phyloP scores from a whole-genome alignment of 1,140 invertebrate genomes.

The Trachymyrmex septentrionalis region DNA sequence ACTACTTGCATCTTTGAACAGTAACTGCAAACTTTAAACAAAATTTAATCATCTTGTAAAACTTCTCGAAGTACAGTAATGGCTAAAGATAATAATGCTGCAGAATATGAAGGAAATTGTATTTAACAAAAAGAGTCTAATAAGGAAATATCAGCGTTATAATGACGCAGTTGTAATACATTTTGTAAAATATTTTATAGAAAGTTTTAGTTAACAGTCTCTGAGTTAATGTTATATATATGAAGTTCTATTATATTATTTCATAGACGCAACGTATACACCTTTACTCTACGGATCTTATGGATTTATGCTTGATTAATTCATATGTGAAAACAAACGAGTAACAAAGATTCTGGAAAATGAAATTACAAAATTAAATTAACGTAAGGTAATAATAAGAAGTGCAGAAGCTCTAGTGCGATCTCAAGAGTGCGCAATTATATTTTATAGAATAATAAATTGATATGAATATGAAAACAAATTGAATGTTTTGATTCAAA shows the following conservation, averaged over 20 bases:
- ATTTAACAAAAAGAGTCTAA: not conserved
- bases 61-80: not conserved
- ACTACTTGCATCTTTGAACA: not conserved
- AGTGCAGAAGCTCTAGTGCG: no score
- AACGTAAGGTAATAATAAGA: no score
- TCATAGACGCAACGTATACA: not conserved
- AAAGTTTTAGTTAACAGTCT: not conserved
- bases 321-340: not conserved
- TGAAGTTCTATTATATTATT: not conserved
- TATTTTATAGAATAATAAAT: no score
- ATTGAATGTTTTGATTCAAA: no score
- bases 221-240: not conserved
- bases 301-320: not conserved
- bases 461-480: no score
- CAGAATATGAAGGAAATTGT: not conserved
- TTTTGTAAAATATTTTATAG: slow-evolving; percentile 7
- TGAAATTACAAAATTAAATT: no score
- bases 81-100: not conserved
- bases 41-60: slow-evolving; percentile 17
- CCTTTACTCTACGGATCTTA: not conserved
- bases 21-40: not conserved
- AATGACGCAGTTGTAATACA: not conserved
- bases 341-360: no score
- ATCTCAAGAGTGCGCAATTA: no score
- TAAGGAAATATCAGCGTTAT: not conserved